Conservation (phyloP, 2,888 invertebrate species). For the Rotaria magnacalcarata region DNA sequence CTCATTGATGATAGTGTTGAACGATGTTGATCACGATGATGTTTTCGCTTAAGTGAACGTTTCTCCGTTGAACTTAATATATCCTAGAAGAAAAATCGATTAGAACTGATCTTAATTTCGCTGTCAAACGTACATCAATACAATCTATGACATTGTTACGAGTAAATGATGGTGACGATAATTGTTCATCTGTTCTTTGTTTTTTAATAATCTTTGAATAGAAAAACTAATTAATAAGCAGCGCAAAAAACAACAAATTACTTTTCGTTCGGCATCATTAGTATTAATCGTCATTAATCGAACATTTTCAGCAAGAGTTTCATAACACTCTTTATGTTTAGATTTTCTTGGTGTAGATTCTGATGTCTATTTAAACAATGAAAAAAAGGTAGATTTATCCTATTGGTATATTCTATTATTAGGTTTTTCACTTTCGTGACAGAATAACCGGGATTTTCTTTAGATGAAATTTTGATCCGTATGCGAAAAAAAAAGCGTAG, state of each 20-base stretch:
- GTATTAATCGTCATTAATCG: not conserved
- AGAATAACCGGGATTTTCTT: too few species aligned
- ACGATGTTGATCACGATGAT: conserved; percentile 18
- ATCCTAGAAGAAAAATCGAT: not conserved
- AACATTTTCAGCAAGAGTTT: conserved; percentile 20
- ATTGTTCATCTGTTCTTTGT: conserved; percentile 24
- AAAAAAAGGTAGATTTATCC: too few species aligned
- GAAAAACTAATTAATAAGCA: not conserved
- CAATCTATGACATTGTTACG: not conserved
- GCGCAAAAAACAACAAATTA: not conserved
- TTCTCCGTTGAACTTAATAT: not conserved
- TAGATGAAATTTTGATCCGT: too few species aligned
- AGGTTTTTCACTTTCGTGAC: too few species aligned
- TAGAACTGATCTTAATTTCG: not conserved
- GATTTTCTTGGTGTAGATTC: not conserved
- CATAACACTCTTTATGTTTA: not conserved
- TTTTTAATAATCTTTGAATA: not conserved
- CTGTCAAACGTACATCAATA: not conserved
- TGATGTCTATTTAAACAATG: not conserved
- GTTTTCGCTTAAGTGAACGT: conserved; percentile 16
- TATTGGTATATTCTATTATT: too few species aligned
- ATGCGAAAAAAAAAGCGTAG: too few species aligned
- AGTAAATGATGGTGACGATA: not conserved
- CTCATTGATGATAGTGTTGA: not conserved
- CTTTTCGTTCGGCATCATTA: not conserved